A percentile compares a stretch with the other conserved stretches of the same genome.
These are phyloP conservation scores for Esperia sulphurella DNA, from an alignment of 2,888 invertebrate genomes.

Conservation along the genomic window DNA sequence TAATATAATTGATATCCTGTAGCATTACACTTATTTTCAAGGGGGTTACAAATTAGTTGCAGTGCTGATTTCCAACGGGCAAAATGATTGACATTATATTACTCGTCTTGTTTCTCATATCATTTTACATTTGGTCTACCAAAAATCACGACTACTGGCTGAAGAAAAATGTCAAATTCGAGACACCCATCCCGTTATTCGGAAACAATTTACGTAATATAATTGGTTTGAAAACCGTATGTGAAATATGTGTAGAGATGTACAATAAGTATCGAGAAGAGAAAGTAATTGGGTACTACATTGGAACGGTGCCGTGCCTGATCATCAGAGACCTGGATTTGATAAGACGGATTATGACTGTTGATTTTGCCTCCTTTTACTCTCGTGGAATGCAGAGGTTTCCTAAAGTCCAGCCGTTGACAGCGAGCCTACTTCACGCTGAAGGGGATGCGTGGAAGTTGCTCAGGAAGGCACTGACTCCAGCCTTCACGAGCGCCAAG, in stretches of 20 bases:
- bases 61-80: neutral
- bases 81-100: slow-evolving; percentile 1
- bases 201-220: slow-evolving; percentile 19
- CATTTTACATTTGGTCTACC: slow-evolving; percentile 17
- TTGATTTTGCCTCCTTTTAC: slow-evolving; percentile 32
- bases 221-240: slow-evolving; percentile 15
- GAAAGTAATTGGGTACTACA: slow-evolving; percentile 29
- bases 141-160: slow-evolving; percentile 25
- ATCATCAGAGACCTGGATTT: slow-evolving; percentile 30
- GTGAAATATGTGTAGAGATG: slow-evolving; percentile 19
- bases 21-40: too few species aligned
- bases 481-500: slow-evolving; percentile 32
- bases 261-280: slow-evolving; percentile 27
- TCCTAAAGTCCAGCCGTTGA: slow-evolving; percentile 24
- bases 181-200: slow-evolving; percentile 24
- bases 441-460: slow-evolving; percentile 42
- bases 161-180: slow-evolving; percentile 21
- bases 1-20: too few species aligned
- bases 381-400: slow-evolving; percentile 23
- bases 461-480: slow-evolving; percentile 32
- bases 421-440: slow-evolving; percentile 29
- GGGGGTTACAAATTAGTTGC: neutral
- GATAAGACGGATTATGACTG: slow-evolving; percentile 25
- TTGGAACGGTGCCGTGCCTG: slow-evolving; percentile 21
- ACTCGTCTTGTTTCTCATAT: neutral